Base-by-base conservation (phyloP, 2,888 invertebrate genomes). In the Aphidius colemani region DNA sequence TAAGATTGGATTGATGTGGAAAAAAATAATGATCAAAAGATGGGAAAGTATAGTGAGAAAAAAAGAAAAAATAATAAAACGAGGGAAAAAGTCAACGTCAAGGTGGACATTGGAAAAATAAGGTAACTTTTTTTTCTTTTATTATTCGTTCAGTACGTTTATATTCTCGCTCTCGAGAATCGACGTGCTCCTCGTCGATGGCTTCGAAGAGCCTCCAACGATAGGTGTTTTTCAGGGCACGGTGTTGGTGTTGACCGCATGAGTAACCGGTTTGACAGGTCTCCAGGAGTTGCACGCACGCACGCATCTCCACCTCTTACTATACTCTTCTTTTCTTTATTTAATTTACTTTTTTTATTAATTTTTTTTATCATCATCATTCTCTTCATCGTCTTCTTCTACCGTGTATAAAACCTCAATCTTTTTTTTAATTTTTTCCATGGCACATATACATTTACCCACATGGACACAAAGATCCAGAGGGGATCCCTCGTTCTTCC, bases 191-290 rank as follows among this genome's bases (percentile, higher is more conserved):
- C 4, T 30, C 30, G 30, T 30, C 5, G 63, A 56, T 50, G 61
- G 39, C 44, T 11, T 44, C 58, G 55, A 57, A 63, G 66, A 69
- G 70, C 67, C 73, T 73, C 74, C 73, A 71, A 70, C 69, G 72
- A 74, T 67, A 66, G 69, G 67, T 68, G 70, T 68, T 65, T 66
- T 65, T 48, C 68, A 61, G 53, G 65, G 55, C 66, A 68, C 5
- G 30, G 74, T 72, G 72, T 74, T 73, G 74, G 76, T 71, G 74
- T 74, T 73, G 67, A 74, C 76, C 76, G 77, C 75, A 76, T 78
- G 78, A 76, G 71, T 76, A 81, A 81, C 81, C 81, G 81, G 81
- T 81, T 81, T 80, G 79, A 77, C 80, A 72, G 75, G 81, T 80
- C 67, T 65, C 66, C 66, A 58, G 65, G 65, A 61, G 78, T 75